Base-by-base conservation (phyloP, 2,888 invertebrate species). In the Arrhopalites spinosus region DNA sequence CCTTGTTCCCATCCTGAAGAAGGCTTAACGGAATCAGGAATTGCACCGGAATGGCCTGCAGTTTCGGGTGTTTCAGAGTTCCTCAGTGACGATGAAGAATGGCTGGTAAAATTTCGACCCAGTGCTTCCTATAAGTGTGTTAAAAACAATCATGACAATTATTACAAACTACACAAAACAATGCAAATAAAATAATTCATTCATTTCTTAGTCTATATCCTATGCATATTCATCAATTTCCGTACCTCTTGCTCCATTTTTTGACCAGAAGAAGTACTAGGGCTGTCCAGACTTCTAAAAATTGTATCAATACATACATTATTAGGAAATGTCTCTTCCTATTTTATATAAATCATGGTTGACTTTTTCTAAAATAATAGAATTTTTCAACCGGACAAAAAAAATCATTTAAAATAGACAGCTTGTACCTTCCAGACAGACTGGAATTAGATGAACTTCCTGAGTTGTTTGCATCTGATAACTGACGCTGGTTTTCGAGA, bases 381-480 rank as follows among this genome's bases (percentile, higher is more conserved):
- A 23, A 20, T 61, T 11, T 61, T 25, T 8, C 13, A 61, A n/a
- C 13, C 25, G 23, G 23, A 61, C 15, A 27, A 25, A 13, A 56
- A 20, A 61, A 27, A n/a, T 11, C n/a, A 61, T 25, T n/a, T n/a
- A n/a, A n/a, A n/a, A 27, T 5, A 61, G n/a, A 7, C 20, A 13
- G 23, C 20, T n/a, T n/a, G 83, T 84, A 88, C 88, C 90, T 88
- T 83, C 87, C 88, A 77, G 90, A 90, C 83, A 90, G 87, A 86
- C 90, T 90, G 83, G 90, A 90, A 86, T 89, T 91, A 81, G 91
- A 91, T 80, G 91, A 92, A 86, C 91, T 91, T 83, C 90, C 90
- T 81, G 90, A 90, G 85, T 88, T 88, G 66, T 83, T 83, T 73
- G 83, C 80, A 81, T 81, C 82, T 47, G 80, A 80, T 66, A 83